phyloP scores from a whole-genome alignment of 2,113 vertebrate genomes.

The Jacana jacana region DNA sequence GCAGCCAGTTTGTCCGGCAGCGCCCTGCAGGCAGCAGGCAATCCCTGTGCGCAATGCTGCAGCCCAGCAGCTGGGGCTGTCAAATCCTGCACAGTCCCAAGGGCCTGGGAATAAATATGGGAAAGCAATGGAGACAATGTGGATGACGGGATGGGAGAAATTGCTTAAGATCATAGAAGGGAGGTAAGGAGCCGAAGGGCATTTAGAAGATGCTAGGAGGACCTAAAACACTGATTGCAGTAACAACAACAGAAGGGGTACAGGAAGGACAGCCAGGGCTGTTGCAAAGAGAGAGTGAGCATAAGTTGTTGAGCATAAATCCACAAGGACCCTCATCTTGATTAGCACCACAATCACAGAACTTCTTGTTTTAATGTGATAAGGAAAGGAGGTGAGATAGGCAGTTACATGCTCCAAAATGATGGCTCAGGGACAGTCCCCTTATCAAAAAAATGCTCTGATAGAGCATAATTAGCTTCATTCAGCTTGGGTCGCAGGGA shows the following conservation, averaged over 20 bases:
- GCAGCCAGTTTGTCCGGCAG: background rate
- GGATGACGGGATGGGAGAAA: background rate
- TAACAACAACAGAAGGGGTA: background rate
- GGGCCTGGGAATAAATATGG: background rate
- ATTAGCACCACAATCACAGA: conserved; percentile 28
- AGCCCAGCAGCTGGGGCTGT: background rate
- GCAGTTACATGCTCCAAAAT: background rate
- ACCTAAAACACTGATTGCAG: background rate
- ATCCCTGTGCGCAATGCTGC: rapidly evolving
- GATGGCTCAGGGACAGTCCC: background rate
- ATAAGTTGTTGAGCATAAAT: background rate
- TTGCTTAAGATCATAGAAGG: background rate
- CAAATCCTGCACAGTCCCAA: background rate
- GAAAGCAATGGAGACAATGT: background rate
- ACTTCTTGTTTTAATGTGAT: conserved; percentile 28
- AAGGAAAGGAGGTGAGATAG: conserved; percentile 38
- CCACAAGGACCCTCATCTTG: conserved; percentile 29
- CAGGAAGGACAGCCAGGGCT: background rate
- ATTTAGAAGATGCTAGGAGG: background rate
- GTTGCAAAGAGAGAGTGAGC: background rate
- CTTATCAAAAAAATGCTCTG: background rate
- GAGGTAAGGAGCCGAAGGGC: background rate
- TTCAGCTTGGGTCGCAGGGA: background rate
- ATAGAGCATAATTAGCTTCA: background rate
- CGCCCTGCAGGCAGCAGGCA: background rate